Conservation (phyloP, 2,113 vertebrate genomes). For the Perca schrenkii region DNA sequence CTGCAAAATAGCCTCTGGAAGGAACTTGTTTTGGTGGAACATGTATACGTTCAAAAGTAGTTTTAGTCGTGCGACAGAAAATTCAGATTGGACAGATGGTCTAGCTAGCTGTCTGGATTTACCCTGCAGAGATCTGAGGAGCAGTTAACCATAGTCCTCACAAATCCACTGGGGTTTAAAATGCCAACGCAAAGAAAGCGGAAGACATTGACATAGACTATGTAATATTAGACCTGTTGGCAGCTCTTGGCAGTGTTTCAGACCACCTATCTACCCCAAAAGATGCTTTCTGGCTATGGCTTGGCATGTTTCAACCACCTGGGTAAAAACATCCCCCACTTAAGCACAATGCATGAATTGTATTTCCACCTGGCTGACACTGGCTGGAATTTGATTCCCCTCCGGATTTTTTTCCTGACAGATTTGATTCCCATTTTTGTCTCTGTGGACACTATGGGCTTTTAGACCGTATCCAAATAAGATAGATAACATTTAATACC, state of each 20-base stretch:
- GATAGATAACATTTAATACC: conserved; percentile 26
- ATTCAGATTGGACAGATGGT: too few species aligned
- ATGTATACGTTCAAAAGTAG: too few species aligned
- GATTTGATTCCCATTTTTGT: background rate
- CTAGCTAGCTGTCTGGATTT: too few species aligned
- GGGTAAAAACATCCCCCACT: conserved; percentile 12
- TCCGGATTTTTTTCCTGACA: background rate
- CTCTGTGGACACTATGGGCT: background rate
- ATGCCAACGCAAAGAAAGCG: too few species aligned
- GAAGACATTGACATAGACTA: too few species aligned
- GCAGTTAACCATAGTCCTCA: too few species aligned
- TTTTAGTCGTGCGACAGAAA: too few species aligned
- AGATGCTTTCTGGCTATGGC: background rate
- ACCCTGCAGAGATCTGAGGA: too few species aligned
- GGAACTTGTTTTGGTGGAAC: too few species aligned
- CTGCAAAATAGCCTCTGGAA: too few species aligned
- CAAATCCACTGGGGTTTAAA: too few species aligned
- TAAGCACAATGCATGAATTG: conserved; percentile 3
- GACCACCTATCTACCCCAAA: background rate
- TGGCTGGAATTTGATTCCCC: conserved; percentile 13
- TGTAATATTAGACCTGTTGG: too few species aligned
- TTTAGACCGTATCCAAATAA: background rate
- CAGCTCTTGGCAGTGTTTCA: background rate
- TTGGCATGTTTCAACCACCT: conserved; percentile 3
- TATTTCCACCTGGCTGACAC: conserved; percentile 47